Base-by-base conservation (phyloP, 2,797 vertebrate species). In the Otolemur crassicaudatus region DNA sequence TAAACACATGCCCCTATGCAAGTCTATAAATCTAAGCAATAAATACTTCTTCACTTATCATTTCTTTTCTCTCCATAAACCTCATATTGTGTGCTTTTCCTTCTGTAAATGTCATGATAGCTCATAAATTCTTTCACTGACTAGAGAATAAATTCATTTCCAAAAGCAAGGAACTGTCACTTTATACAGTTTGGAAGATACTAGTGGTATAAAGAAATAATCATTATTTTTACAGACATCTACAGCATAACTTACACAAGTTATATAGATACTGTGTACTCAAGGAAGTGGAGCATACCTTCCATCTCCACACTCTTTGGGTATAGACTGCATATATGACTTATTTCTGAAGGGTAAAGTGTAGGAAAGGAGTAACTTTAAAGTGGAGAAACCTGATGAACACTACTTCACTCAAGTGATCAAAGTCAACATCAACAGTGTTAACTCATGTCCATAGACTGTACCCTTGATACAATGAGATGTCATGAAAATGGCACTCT, bases 111-210 rank as follows among this genome's bases (percentile, higher is more conserved):
- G 79, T 97, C 94, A 97, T 95, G 94, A 94, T 67, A 13, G 23
- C 75, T 98, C 94, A 94, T 96, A 97, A 97, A 97, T 95, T 49
- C 67, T 98, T 91, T 96, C 73, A 92, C 70, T 96, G 96, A 77
- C 31, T 87, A 96, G 43, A 86, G 88, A 40, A 96, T 96, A 98
- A 97, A 97, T 90, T 77, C 10, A 37, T 29, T 14, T 88, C 40
- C 9, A 94, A 94, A 97, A 96, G 27, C 0, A 3, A 77, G 8
- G 0, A 4, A 73, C 49, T 96, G 23, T 87, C 75, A 73, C 40
- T 90, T 25, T 92, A 46, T 60, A 53, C 19, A 80, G 53, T 87
- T 46, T 91, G 20, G 75, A 98, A 92, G 82, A 60, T 86, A 65
- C 73, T 83, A 10, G 25, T 40, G 56, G 2, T 60, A 37, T 46